These are phyloP conservation scores for Lapara coniferarum DNA, from an alignment of 2,888 invertebrate genomes.

Conservation along the genomic window DNA sequence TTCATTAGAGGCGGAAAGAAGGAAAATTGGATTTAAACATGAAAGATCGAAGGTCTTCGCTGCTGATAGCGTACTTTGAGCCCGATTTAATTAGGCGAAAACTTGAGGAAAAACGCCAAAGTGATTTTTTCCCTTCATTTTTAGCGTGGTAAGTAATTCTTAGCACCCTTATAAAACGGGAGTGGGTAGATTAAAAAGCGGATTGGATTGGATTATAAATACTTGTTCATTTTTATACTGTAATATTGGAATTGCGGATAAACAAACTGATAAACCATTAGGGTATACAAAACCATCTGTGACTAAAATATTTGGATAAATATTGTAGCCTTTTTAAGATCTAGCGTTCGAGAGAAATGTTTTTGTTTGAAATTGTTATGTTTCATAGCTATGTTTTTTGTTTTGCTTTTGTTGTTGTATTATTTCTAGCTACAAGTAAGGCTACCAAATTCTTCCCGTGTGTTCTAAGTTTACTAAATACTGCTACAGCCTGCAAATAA, in stretches of 20 bases:
- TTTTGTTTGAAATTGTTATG: not conserved
- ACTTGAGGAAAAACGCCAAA: slow-evolving; percentile 41
- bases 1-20: slow-evolving; percentile 61
- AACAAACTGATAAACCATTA: slow-evolving; percentile 20
- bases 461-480: too few relatives aligned
- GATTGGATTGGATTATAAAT: slow-evolving; percentile 29
- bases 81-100: slow-evolving; percentile 60
- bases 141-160: slow-evolving; percentile 32
- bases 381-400: not conserved
- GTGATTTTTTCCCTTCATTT: slow-evolving; percentile 35
- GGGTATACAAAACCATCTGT: too few relatives aligned
- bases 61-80: slow-evolving; percentile 49
- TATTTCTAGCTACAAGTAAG: too few relatives aligned
- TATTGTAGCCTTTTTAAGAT: not conserved
- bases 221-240: slow-evolving; percentile 25
- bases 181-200: slow-evolving; percentile 31
- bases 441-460: too few relatives aligned
- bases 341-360: not conserved
- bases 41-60: slow-evolving; percentile 57
- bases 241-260: slow-evolving; percentile 13
- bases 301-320: not conserved
- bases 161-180: slow-evolving; percentile 30
- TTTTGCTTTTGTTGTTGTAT: too few relatives aligned
- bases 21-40: slow-evolving; percentile 66
- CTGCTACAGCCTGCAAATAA: too few relatives aligned